A percentile compares a stretch with the other conserved stretches of the same genome.
Conservation (phyloP, 2,888 invertebrate genomes). For the Sceliomorpha sp. region DNA sequence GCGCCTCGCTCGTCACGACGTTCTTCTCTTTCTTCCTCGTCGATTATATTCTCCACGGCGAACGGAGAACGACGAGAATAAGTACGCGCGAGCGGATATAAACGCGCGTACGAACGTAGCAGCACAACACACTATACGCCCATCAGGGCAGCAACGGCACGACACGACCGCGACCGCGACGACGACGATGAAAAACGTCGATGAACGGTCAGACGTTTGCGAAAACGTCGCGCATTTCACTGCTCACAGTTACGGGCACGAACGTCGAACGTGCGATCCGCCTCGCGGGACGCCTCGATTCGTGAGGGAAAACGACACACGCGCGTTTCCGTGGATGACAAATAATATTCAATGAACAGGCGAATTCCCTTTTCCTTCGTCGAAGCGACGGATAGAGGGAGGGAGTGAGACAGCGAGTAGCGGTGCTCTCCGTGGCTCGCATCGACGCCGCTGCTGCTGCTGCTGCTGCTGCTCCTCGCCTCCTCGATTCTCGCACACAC, state of each 20-base stretch:
- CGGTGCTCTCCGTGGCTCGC: conserved; percentile 2
- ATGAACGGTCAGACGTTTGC: conserved; percentile 8
- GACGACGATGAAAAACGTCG: conserved; percentile 12
- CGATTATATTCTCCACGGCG: no score
- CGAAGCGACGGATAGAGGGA: background rate
- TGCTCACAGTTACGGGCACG: no score
- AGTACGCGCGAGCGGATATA: conserved; percentile 19
- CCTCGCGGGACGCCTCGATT: no score
- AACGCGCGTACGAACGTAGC: conserved; percentile 24
- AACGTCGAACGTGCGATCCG: no score
- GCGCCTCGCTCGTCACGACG: conserved; percentile 6
- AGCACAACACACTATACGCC: conserved; percentile 1
- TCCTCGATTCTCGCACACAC: background rate
- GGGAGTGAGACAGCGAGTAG: conserved; percentile 8
- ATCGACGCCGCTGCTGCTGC: conserved; percentile 14
- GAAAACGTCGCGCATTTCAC: background rate
- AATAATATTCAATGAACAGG: background rate
- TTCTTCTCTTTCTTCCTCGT: no score
- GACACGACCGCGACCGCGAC: conserved; percentile 5
- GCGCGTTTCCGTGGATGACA: background rate
- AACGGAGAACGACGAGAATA: no score
- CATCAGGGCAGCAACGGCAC: background rate
- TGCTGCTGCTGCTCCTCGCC: conserved; percentile 2
- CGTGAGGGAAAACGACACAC: no score
- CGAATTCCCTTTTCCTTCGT: conserved; percentile 11